Conservation (phyloP, 2,113 vertebrate species). For the Hippolais icterina region DNA sequence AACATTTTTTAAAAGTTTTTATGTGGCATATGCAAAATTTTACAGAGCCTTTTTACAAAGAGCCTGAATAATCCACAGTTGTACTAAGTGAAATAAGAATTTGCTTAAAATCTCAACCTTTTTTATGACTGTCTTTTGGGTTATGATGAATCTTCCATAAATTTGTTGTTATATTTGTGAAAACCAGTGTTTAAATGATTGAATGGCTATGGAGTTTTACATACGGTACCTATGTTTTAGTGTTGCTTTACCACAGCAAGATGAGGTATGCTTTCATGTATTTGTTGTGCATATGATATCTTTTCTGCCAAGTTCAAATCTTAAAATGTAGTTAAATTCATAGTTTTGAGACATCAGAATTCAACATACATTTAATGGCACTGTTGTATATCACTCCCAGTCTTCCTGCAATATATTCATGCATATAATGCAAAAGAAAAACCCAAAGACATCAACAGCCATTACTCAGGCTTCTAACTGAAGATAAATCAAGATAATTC, state of each 20-base stretch:
- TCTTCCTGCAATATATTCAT: not conserved
- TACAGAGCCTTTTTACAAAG: not conserved
- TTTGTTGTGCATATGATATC: not conserved
- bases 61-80: not conserved
- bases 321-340: not conserved
- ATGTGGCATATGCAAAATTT: not conserved
- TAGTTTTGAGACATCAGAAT: not conserved
- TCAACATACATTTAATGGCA: fast-evolving
- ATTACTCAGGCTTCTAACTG: not conserved
- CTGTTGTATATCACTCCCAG: not conserved
- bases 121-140: not conserved
- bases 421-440: not conserved
- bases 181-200: not conserved
- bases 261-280: not conserved
- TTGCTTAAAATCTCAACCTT: not conserved
- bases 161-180: not conserved
- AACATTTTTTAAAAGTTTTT: fast-evolving
- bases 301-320: not conserved
- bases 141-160: not conserved
- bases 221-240: not conserved
- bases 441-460: not conserved
- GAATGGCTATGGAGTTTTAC: not conserved
- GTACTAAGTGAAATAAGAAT: not conserved
- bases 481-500: not conserved
- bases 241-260: not conserved